These are phyloP conservation scores for Wasmannia auropunctata DNA, from an alignment of 1,140 invertebrate genomes.

Conservation along the genomic window DNA sequence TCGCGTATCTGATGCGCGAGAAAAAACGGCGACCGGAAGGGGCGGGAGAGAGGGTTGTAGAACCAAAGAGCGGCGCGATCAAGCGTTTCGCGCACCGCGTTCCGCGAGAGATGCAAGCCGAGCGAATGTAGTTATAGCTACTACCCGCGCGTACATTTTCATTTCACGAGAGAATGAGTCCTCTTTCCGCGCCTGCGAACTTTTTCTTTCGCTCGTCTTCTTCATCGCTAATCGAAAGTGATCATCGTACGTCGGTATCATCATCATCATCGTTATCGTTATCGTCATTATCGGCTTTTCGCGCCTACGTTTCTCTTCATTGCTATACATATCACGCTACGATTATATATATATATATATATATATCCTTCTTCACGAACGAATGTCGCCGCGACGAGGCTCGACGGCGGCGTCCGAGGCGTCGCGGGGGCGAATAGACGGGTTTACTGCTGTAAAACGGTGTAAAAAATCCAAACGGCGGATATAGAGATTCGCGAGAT, in stretches of 20 bases:
- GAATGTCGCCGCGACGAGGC: constrained; percentile 5
- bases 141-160: constrained; percentile 67
- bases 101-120: constrained; percentile 65
- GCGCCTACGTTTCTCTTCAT: background rate
- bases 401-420: constrained; percentile 11
- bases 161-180: constrained; percentile 61
- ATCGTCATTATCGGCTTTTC: constrained; percentile 45
- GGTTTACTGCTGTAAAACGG: constrained; percentile 64
- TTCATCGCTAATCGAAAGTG: constrained; percentile 33
- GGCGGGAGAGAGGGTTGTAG: constrained; percentile 45
- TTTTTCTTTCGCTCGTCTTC: constrained; percentile 27
- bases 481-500: constrained; percentile 63
- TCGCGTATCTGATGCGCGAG: background rate
- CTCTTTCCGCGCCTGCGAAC: background rate
- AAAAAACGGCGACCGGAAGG: constrained; percentile 12
- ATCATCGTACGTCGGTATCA: constrained; percentile 53
- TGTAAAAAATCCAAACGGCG: constrained; percentile 71
- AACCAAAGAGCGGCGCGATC: constrained; percentile 63
- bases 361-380: background rate
- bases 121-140: constrained; percentile 63
- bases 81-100: constrained; percentile 57
- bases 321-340: background rate
- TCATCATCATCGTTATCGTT: constrained; percentile 20
- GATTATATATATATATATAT: background rate
- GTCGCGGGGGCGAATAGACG: constrained; percentile 48